phyloP scores from a whole-genome alignment of 2,113 vertebrate genomes.

The Polypterus senegalus region DNA sequence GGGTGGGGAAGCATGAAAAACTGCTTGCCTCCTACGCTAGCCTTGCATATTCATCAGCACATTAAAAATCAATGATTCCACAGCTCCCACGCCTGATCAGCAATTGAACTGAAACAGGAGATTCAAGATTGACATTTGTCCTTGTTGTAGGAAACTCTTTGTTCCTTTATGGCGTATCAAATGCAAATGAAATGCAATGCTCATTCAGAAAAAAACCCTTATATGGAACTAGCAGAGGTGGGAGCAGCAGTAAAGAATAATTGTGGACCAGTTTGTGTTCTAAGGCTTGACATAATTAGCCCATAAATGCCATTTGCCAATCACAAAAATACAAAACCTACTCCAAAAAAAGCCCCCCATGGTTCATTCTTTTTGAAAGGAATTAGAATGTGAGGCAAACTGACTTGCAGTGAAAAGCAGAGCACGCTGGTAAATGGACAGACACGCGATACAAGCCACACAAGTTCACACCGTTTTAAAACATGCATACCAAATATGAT shows the following conservation, averaged over 20 bases:
- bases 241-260: too few species aligned
- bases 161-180: constrained; percentile 27
- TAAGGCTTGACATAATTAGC: constrained; percentile 50
- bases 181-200: constrained; percentile 24
- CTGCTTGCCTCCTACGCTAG: constrained; percentile 39
- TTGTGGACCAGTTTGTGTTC: not conserved
- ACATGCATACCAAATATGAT: too few species aligned
- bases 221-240: too few species aligned
- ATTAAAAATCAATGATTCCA: constrained; percentile 58
- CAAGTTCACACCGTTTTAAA: too few species aligned
- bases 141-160: constrained; percentile 28
- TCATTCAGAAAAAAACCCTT: constrained; percentile 21
- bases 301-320: constrained; percentile 58
- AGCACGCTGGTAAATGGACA: too few species aligned
- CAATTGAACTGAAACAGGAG: constrained; percentile 48
- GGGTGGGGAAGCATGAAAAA: constrained; percentile 30
- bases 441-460: too few species aligned
- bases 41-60: constrained; percentile 74
- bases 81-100: constrained; percentile 49
- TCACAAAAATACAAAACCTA: constrained; percentile 31
- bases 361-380: too few species aligned
- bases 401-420: too few species aligned
- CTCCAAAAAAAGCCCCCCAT: too few species aligned
- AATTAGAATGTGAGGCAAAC: too few species aligned
- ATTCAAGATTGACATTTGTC: constrained; percentile 53